Evolutionary conservation across 2,113 vertebrate species (phyloP).

Genomic region (Lontra canadensis): DNA sequence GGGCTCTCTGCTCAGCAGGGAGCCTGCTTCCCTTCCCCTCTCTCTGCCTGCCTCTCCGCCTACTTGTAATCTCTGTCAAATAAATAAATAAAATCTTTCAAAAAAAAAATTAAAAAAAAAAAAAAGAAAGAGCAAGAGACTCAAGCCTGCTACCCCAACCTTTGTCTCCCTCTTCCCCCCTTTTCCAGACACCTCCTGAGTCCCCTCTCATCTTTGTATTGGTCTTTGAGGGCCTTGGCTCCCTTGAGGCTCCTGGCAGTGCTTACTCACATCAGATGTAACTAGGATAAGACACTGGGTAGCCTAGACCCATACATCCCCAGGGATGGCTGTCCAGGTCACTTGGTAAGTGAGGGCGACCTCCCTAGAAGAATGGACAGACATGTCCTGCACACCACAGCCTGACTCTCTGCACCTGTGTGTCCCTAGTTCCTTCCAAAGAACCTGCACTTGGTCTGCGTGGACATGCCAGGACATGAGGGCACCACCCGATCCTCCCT

Average conservation of each 20-base stretch:
- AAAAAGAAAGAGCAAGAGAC: not conserved
- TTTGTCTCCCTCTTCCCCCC: not conserved
- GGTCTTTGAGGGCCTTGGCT: not conserved
- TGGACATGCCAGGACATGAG: constrained; percentile 97
- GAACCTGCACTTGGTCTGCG: constrained; percentile 91
- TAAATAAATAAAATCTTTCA: too few species aligned
- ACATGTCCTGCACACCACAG: not conserved
- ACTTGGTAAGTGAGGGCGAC: not conserved
- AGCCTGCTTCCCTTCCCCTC: too few species aligned
- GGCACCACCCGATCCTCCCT: constrained; percentile 91
- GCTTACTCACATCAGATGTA: not conserved
- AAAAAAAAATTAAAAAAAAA: too few species aligned
- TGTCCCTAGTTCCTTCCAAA: constrained; percentile 90
- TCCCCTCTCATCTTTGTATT: not conserved
- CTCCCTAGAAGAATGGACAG: not conserved
- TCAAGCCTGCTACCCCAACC: not conserved
- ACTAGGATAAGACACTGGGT: not conserved
- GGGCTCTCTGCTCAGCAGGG: too few species aligned
- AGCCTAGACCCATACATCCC: not conserved
- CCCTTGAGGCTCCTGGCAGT: not conserved
- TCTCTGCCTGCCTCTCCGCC: too few species aligned
- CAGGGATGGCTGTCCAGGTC: not conserved
- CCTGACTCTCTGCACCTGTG: constrained; percentile 48
- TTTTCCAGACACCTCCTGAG: not conserved
- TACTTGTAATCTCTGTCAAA: too few species aligned